Evolutionary conservation across 2,888 invertebrate genomes (phyloP), one percentile per base, ranked within the genome.

Genomic region (Calliopum simillimum): DNA sequence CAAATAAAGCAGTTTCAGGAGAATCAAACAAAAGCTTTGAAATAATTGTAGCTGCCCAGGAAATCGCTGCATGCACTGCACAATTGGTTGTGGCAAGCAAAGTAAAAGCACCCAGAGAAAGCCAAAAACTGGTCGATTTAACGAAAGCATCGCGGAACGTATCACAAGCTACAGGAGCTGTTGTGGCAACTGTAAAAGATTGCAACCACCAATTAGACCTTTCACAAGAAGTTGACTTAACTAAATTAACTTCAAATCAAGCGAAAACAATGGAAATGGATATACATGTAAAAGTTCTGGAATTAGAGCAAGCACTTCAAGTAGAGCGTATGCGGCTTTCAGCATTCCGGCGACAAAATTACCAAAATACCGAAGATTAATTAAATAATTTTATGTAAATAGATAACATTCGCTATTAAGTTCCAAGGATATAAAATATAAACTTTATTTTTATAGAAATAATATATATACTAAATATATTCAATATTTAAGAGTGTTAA

Each of bases 221-320:
- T 81, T 90, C 88, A 93, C 97, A 95, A 80, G 93, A 96, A 68
- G 88, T 97, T 77, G 98, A 99, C 87, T 93, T 98, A 79, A 91
- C 94, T 2, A 92, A 94, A 76, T 86, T 99, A 74, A 93, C 95
- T 53, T 89, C 98, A 74, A 98, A 98, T 84, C 97, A 97, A 84
- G 95, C 98, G 2, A 98, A 99, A 82, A 91, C 95, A 47, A 88
- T 96, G 78, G 99, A 99, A 89, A 98, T 99, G 96, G 98, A 99
- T 86, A 93, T 96, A 76, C 98, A 98, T 87, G 97, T 98, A 55
- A 91, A 94, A 80, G 94, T 98, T 71, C 88, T 99, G 76, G 97
- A 98, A 87, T 88, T 98, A 77, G 98, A 99, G 85, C 93, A 93
- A 75, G 93, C 94, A 68, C 88, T 99, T 75, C 95, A 96, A 82